A percentile compares a stretch with the other conserved stretches of the same genome.
Conservation (phyloP, 2,888 invertebrate genomes). For the Kuschelorhynchus macadamiae region DNA sequence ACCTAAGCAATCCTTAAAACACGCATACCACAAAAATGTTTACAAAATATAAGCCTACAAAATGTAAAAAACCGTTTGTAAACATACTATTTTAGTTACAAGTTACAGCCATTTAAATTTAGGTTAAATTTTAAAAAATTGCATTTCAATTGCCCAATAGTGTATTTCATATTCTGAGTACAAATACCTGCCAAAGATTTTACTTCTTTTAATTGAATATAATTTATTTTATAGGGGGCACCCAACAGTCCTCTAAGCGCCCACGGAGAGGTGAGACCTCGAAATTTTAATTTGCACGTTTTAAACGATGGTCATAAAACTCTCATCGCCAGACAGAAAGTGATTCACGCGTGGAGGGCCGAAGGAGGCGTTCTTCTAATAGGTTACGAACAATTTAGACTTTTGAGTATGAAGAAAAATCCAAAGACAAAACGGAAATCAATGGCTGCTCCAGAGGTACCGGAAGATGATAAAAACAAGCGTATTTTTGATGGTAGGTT, state of each 20-base stretch:
- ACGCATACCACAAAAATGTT: too few species aligned
- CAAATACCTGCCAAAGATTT: too few species aligned
- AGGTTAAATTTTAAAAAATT: too few species aligned
- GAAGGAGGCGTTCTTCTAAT: constrained; percentile 95
- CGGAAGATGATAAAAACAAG: constrained; percentile 77
- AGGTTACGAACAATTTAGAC: constrained; percentile 96
- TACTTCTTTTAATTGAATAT: constrained; percentile 17
- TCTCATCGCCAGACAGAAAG: constrained; percentile 87
- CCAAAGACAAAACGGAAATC: constrained; percentile 77
- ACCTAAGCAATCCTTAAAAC: too few species aligned
- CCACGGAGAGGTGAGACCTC: constrained; percentile 79
- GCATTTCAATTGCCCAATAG: too few species aligned
- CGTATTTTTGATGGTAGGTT: constrained; percentile 80
- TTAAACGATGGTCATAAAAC: constrained; percentile 96
- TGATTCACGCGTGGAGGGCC: constrained; percentile 88
- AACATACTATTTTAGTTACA: too few species aligned
- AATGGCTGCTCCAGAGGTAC: constrained; percentile 66
- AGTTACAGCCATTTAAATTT: too few species aligned
- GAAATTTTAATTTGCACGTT: constrained; percentile 90
- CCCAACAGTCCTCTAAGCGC: constrained; percentile 72
- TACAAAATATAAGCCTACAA: too few species aligned
- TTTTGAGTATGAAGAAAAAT: constrained; percentile 85
- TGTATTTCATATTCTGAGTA: too few species aligned
- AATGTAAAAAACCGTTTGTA: too few species aligned
- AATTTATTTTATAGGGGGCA: constrained; percentile 37